Evolutionary conservation across 2,888 invertebrate species (phyloP).

Genomic region (Cantharis rufa): DNA sequence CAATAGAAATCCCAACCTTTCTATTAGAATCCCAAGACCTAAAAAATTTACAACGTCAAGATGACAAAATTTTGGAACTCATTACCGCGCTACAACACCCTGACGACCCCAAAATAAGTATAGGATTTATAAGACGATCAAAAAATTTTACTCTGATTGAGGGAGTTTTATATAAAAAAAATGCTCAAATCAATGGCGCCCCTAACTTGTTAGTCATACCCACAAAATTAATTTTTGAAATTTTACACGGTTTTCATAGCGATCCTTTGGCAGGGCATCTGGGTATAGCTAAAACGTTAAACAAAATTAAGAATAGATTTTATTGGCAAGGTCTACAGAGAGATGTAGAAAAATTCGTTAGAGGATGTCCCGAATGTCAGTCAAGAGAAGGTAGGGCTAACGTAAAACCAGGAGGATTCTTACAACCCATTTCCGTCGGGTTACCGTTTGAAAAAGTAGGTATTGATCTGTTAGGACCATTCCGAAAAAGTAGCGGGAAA

Average conservation of each 20-base stretch:
- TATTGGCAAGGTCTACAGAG: conserved; percentile 22
- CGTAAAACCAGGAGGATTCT: conserved; percentile 19
- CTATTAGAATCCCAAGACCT: conserved; percentile 5
- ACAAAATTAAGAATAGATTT: conserved; percentile 2
- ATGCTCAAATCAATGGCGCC: background rate
- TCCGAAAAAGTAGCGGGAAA: conserved; percentile 33
- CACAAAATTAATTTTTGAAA: background rate
- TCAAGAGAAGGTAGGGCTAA: conserved; percentile 26
- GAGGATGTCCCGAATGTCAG: conserved; percentile 31
- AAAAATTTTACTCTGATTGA: background rate
- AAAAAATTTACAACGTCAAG: background rate
- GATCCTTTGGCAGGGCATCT: conserved; percentile 5
- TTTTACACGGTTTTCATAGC: background rate
- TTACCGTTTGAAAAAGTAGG: conserved; percentile 20
- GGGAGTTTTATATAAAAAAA: background rate
- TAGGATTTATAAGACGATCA: background rate
- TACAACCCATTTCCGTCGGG: background rate
- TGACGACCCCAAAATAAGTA: background rate
- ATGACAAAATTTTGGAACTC: background rate
- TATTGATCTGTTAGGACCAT: conserved; percentile 38
- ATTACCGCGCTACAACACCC: background rate
- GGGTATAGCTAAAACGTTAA: background rate
- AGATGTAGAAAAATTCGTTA: conserved; percentile 25
- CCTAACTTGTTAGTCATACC: conserved; percentile 2
- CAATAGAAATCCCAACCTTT: conserved; percentile 2